Percentiles rank a stretch among this genome's conserved stretches.
Conservation (phyloP, 2,797 vertebrate genomes). For the Chelidonichthys spinosus region DNA sequence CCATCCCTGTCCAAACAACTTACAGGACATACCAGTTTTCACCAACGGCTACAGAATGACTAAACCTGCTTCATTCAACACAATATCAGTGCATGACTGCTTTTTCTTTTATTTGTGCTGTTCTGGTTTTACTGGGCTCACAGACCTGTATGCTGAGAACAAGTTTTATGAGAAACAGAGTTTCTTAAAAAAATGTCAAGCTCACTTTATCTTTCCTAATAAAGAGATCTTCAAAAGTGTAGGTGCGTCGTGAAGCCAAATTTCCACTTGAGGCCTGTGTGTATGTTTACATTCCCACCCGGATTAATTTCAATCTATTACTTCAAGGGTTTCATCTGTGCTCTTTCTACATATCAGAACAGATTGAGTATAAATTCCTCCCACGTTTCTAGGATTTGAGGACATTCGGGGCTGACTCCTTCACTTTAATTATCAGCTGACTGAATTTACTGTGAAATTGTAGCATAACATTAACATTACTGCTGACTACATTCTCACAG, state of each 20-base stretch:
- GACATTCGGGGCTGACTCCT: too few species aligned
- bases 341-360: neutral
- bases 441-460: too few species aligned
- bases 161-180: neutral
- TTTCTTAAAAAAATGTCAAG: neutral
- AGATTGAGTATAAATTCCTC: too few species aligned
- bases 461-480: too few species aligned
- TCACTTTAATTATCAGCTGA: too few species aligned
- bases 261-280: neutral
- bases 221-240: slow-evolving; percentile 17
- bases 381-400: too few species aligned
- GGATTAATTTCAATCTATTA: slow-evolving; percentile 1
- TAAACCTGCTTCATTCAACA: neutral
- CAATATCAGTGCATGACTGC: neutral
- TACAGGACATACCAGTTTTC: neutral
- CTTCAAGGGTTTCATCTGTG: slow-evolving; percentile 5
- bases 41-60: neutral
- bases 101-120: neutral
- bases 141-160: neutral
- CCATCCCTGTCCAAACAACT: neutral
- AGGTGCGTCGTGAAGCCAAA: neutral
- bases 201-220: slow-evolving; percentile 3
- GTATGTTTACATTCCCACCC: slow-evolving; percentile 44
- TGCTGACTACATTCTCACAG: too few species aligned
- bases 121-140: neutral